These are phyloP conservation scores for Oriolus oriolus DNA, from an alignment of 2,113 vertebrate genomes.

Conservation along the genomic window DNA sequence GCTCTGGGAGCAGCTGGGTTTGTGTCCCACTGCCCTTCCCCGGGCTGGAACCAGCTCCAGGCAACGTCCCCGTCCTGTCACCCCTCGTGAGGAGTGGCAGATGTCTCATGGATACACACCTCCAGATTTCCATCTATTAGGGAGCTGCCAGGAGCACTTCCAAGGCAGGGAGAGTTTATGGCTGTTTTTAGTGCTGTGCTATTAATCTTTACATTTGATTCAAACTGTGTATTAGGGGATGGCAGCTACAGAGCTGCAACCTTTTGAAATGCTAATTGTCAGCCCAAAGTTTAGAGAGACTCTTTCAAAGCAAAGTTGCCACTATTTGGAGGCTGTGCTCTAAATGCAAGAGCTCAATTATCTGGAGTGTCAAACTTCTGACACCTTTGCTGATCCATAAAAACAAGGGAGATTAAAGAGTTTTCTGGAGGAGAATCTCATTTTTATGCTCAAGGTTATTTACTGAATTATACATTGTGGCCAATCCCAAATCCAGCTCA, in stretches of 20 bases:
- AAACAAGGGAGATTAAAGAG: conserved; percentile 55
- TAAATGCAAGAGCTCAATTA: conserved; percentile 55
- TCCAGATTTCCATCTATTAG: fast-evolving
- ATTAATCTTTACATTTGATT: neutral
- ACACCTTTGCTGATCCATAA: conserved; percentile 43
- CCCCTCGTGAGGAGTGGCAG: neutral
- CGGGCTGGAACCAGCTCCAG: neutral
- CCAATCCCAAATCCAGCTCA: neutral
- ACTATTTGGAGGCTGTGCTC: conserved; percentile 33
- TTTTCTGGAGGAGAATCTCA: conserved; percentile 35
- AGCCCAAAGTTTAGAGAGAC: conserved; percentile 51
- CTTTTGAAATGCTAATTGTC: conserved; percentile 66
- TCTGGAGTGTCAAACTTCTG: conserved; percentile 38
- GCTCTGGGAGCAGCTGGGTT: neutral
- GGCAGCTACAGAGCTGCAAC: conserved; percentile 22
- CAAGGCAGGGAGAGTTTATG: neutral
- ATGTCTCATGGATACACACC: fast-evolving
- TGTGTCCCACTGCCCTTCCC: fast-evolving
- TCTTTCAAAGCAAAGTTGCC: conserved; percentile 54
- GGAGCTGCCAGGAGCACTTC: neutral
- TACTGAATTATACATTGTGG: neutral
- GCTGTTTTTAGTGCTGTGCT: neutral
- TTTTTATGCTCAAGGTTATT: conserved; percentile 27
- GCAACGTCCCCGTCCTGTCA: neutral
- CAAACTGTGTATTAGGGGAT: conserved; percentile 5